phyloP scores from a whole-genome alignment of 1,140 invertebrate genomes.

The Polypedilum pembai region DNA sequence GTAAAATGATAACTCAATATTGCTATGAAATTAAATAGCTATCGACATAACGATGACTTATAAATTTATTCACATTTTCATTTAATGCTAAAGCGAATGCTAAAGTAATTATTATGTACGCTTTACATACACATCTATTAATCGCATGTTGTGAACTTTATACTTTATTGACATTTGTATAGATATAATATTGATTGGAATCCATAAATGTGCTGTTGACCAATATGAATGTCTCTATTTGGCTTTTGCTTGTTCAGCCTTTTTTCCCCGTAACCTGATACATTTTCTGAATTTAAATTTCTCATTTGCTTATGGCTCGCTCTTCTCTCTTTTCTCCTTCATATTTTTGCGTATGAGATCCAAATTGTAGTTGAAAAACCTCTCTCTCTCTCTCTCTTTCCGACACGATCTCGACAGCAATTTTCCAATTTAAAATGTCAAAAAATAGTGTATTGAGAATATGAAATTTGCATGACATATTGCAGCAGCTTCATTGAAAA shows the following conservation, averaged over 20 bases:
- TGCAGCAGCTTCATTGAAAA: background rate
- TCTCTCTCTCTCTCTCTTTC: no score
- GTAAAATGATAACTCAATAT: no score
- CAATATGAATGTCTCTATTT: background rate
- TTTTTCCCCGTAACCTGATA: background rate
- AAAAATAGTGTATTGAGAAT: background rate
- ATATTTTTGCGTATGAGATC: no score
- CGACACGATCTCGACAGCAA: no score
- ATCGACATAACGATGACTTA: background rate
- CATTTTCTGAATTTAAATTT: background rate
- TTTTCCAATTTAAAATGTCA: background rate
- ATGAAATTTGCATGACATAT: slow-evolving; percentile 13
- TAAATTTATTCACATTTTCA: background rate
- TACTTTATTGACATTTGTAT: background rate
- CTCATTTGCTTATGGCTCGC: no score
- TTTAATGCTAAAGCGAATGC: background rate
- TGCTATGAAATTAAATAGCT: no score
- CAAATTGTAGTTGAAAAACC: no score
- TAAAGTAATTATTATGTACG: slow-evolving; percentile 14
- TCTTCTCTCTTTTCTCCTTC: no score
- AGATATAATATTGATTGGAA: background rate
- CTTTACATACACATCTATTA: background rate
- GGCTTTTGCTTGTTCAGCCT: background rate
- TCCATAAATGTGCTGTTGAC: background rate
- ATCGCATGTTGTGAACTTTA: background rate